Evolutionary conservation across 2,113 vertebrate species (phyloP), one percentile per base, ranked within the genome.

Genomic region (Heteronetta atricapilla): DNA sequence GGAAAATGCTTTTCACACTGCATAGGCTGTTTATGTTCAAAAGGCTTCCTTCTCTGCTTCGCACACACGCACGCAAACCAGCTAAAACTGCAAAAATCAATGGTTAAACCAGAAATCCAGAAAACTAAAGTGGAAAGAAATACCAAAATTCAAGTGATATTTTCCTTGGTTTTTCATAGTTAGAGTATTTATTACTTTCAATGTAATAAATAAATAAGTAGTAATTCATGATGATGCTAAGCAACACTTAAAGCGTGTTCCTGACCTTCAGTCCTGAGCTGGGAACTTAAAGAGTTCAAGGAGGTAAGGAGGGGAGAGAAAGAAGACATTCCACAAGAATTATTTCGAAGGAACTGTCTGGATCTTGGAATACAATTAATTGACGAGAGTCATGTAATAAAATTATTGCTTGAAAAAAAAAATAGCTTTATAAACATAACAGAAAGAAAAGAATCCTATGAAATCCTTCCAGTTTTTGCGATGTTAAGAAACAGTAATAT

Each of bases 181-280:
- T 69, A 34, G 8, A 36, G 20, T 48, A 48, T 48, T 48, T 48
- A 48, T 48, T 75, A 12, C 19, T 78, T 90, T 90, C 58, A 53
- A 13, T 13, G 18, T 56, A 84, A 79, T 67, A 89, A 80, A 91
- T 58, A 86, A 76, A 78, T 59, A 10, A 81, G 38, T 29, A 86
- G 36, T 46, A 94, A 64, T 76, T 88, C 66, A 42, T 36, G n/a
- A 50, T 78, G 77, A 93, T 89, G 84, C 74, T 95, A 90, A 90
- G 90, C 83, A 93, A 6, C 58, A 50, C 52, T 60, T 86, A 58
- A 96, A 82, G 48, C 5, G 46, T 29, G 48, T 75, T 84, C 46
- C 79, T 89, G 87, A 94, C 68, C 69, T 94, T 94, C 80, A 90
- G 14, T 76, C 36, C 48, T 59, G 42, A 86, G 31, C 25, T 91